phyloP scores from a whole-genome alignment of 1,140 invertebrate genomes.

The Philaenus spumarius region DNA sequence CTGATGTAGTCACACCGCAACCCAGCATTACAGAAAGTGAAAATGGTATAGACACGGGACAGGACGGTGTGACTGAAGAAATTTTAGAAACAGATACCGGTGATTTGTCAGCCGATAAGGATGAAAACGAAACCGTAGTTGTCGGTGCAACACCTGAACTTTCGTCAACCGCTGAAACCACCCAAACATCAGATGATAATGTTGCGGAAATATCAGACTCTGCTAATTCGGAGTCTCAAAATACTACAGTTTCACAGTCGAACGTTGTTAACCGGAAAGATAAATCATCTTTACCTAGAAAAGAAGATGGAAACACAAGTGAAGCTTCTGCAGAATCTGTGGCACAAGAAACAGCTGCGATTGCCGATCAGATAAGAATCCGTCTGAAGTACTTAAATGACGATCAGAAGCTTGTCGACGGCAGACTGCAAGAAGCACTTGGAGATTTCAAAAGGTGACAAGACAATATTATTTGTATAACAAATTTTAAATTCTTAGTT shows the following conservation, averaged over 20 bases:
- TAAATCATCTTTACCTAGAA: too few species aligned
- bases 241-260: too few species aligned
- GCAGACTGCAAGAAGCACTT: conserved; percentile 63
- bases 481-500: too few species aligned
- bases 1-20: conserved; percentile 20
- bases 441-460: conserved; percentile 84
- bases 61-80: conserved; percentile 1
- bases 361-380: conserved; percentile 54
- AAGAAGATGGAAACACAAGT: too few species aligned
- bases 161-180: too few species aligned
- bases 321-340: too few species aligned
- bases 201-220: too few species aligned
- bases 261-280: too few species aligned
- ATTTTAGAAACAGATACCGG: neutral
- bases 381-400: conserved; percentile 84
- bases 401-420: conserved; percentile 71
- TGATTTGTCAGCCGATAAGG: conserved; percentile 4
- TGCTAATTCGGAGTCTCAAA: too few species aligned
- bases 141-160: too few species aligned
- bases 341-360: conserved; percentile 7
- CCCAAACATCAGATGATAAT: too few species aligned
- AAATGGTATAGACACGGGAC: conserved; percentile 4
- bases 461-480: neutral
- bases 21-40: neutral
- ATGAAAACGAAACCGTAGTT: neutral